Evolutionary conservation across 2,113 vertebrate species (phyloP).

Genomic region (Amphilophus citrinellus): DNA sequence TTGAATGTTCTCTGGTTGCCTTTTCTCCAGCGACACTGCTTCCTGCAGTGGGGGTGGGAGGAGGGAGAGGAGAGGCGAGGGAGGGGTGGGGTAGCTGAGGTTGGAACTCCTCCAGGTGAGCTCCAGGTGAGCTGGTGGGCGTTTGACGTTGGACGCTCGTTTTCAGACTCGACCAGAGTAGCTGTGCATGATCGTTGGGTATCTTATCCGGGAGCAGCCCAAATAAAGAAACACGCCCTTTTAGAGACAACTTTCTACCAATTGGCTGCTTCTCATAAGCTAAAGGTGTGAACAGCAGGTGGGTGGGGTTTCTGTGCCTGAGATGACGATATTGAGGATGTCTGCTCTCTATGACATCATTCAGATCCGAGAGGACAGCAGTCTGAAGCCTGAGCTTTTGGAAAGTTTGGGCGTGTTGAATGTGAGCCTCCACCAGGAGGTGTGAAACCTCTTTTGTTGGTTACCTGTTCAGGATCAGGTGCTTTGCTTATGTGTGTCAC

Average conservation of each 20-base stretch:
- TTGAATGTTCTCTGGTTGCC: conserved; percentile 76
- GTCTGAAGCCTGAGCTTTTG: neutral
- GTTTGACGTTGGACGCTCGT: neutral
- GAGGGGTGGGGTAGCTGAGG: neutral
- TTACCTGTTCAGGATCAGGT: too few species aligned
- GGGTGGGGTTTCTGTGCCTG: neutral
- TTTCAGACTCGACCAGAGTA: neutral
- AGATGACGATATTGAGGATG: neutral
- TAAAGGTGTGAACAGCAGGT: neutral
- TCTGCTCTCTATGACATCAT: neutral
- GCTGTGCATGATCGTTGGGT: neutral
- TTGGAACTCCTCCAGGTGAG: neutral
- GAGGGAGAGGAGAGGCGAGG: neutral
- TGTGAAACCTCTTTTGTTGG: too few species aligned
- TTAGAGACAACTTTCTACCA: neutral
- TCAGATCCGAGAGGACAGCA: neutral
- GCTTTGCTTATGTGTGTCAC: too few species aligned
- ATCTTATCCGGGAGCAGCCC: neutral
- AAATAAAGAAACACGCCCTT: too few species aligned
- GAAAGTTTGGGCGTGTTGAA: neutral
- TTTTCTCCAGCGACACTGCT: conserved; percentile 54
- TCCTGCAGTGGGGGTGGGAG: neutral
- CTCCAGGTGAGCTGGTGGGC: neutral
- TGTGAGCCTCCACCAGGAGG: too few species aligned
- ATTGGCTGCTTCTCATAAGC: neutral